Evolutionary conservation across 2,888 invertebrate species (phyloP).

Genomic region (Spisula subtruncata): DNA sequence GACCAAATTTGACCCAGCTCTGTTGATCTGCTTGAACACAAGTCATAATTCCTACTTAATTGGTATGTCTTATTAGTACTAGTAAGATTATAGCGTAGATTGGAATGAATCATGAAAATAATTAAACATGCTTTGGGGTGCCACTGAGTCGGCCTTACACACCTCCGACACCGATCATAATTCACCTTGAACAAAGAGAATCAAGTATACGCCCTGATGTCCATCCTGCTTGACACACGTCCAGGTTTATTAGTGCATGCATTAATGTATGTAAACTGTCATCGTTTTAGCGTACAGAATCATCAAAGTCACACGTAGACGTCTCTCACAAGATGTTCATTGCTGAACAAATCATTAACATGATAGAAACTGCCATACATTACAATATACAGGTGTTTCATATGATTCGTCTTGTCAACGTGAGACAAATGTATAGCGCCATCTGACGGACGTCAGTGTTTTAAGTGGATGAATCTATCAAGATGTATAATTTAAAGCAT

Average conservation of each 20-base stretch:
- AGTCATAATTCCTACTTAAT: too few relatives aligned
- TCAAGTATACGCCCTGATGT: conserved; percentile 4
- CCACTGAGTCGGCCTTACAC: not conserved
- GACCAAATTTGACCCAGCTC: too few relatives aligned
- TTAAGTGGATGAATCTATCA: conserved; percentile 53
- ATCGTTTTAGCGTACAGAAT: not conserved
- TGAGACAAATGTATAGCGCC: conserved; percentile 44
- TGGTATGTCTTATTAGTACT: too few relatives aligned
- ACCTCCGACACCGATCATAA: not conserved
- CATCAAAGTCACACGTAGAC: conserved; percentile 54
- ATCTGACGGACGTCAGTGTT: conserved; percentile 47
- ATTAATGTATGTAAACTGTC: conserved; percentile 28
- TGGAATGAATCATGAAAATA: too few relatives aligned
- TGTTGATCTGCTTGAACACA: too few relatives aligned
- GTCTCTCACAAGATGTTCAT: conserved; percentile 34
- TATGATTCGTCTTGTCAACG: conserved; percentile 48
- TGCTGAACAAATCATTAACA: conserved; percentile 55
- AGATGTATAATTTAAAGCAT: conserved; percentile 42
- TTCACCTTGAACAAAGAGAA: conserved; percentile 12
- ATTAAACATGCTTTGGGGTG: not conserved
- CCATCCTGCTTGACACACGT: conserved; percentile 7
- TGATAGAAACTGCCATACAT: conserved; percentile 41
- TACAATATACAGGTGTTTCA: conserved; percentile 55
- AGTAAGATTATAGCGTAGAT: too few relatives aligned
- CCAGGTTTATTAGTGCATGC: not conserved